Evolutionary conservation across 2,888 invertebrate species (phyloP), one percentile per base, ranked within the genome.

Genomic region (Zeuzera pyrina): DNA sequence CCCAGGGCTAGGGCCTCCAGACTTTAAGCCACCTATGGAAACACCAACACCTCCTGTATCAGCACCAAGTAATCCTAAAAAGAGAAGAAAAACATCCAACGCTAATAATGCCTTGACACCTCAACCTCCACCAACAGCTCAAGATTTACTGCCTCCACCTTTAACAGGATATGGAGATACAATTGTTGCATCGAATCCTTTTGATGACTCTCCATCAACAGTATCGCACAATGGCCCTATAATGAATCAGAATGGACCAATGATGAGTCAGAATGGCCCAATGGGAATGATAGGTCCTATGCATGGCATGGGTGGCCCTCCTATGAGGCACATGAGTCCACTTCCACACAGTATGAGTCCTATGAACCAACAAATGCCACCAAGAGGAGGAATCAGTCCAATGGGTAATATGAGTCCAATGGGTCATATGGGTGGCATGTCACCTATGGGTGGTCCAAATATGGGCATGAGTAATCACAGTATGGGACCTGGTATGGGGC

Each of bases 121-220:
- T 46, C 88, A 89, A 50, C 89, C 89, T 35, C 89, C 87, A 45
- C 89, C 88, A 36, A 91, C 90, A 36, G 89, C 88, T 57, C 91
- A 89, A 53, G 91, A 93, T 70, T 89, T 94, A 58, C 77, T 95
- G 41, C 86, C 94, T 49, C 95, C 95, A 26, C 95, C 95, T 14
- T 89, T 94, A 55, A 91, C 93, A 27, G 94, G 94, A 46, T 95
- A 93, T 73, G 95, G 95, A 21, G 96, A 96, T 63, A 96, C 95
- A 37, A 94, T 97, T 60, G 91, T 95, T 39, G 96, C 96, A 35
- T 95, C 94, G 41, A 97, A 97, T 77, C 96, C 96, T 22, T 97
- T 97, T 69, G 96, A 97, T 76, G 96, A 97, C 66, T 92, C 93
- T 32, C 93, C 93, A 29, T 87, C 87, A 29, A 88, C 87, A 30